Conservation (phyloP, 2,797 vertebrate genomes). For the Adrianichthys oophorus region DNA sequence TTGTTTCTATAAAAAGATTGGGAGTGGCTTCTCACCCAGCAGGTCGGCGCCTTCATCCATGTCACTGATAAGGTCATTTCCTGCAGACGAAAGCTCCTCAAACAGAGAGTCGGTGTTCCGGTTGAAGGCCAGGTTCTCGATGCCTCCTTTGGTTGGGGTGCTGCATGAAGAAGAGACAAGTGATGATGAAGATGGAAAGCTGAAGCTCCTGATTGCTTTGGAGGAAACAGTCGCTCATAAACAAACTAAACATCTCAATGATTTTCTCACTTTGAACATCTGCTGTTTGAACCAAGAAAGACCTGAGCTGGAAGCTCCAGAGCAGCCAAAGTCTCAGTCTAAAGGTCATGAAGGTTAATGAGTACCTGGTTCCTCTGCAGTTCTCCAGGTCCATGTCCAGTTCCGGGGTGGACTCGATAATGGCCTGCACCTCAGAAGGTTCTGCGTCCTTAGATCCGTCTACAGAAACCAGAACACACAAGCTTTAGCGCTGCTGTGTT, state of each 20-base stretch:
- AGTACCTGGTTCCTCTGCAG: slow-evolving; percentile 89
- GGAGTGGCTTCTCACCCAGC: slow-evolving; percentile 81
- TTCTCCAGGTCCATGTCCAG: slow-evolving; percentile 92
- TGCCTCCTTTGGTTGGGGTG: slow-evolving; percentile 89
- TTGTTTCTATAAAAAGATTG: neutral
- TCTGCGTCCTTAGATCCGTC: slow-evolving; percentile 83
- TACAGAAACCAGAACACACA: slow-evolving; percentile 37
- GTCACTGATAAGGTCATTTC: slow-evolving; percentile 92
- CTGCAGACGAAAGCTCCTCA: slow-evolving; percentile 95
- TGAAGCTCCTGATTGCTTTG: neutral
- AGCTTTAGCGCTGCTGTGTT: no score
- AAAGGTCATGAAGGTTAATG: no score
- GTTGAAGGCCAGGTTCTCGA: slow-evolving; percentile 92
- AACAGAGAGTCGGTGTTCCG: slow-evolving; percentile 97
- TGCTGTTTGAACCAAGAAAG: neutral
- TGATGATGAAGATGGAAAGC: neutral
- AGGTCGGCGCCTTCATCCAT: slow-evolving; percentile 96
- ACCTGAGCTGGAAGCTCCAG: no score
- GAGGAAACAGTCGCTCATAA: neutral
- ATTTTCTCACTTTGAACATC: no score
- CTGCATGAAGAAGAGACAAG: slow-evolving; percentile 57
- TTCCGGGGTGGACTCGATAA: slow-evolving; percentile 97
- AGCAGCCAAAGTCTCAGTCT: no score
- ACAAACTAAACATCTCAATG: neutral
- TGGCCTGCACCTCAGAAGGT: slow-evolving; percentile 94